Evolutionary conservation across 2,113 vertebrate species (phyloP), one percentile per base, ranked within the genome.

Genomic region (Panurus biarmicus): DNA sequence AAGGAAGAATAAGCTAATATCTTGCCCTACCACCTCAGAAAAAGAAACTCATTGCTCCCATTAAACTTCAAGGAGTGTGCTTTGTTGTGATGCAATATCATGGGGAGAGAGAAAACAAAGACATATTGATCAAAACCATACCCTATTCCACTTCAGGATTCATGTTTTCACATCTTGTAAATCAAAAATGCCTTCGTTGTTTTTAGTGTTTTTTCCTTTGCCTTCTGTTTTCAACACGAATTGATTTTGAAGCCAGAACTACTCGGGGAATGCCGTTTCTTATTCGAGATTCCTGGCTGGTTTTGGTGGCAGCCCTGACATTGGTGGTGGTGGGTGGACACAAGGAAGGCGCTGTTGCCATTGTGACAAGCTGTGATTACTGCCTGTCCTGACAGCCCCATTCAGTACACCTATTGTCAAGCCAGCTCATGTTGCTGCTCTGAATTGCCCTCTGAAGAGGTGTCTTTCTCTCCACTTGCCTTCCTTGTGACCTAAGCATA

Each of bases 1-100:
- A 67, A 87, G 12, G 60, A 51, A 67, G 61, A 85, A 70, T 33
- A 77, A 84, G 21, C 42, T 86, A 28, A 47, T 36, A 28, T 58
- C 57, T 85, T 81, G 44, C 38, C 47, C 35, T 78, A 14, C 70
- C 45, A 65, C 48, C 74, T 94, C 87, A 69, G 89, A 44, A 85
- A 72, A 72, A 76, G 61, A 60, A 85, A 87, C 74, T 89, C 25
- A 61, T 60, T 86, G 74, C 89, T 96, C 92, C 26, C 45, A 69
- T 89, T 93, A 85, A 85, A 85, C n/a, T 35, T 61, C 25, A 72
- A 75, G 35, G n/a, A 86, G 8, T 18, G 7, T 44, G 36, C 8
- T 87, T 82, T 4, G 1, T 36, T 75, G 22, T 87, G 76, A 72
- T 1, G 17, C 77, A 56, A 8, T 56, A 60, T 69, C 61, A 23